These are phyloP conservation scores for Drosophila funebris DNA, from an alignment of 1,140 invertebrate species.

Conservation along the genomic window DNA sequence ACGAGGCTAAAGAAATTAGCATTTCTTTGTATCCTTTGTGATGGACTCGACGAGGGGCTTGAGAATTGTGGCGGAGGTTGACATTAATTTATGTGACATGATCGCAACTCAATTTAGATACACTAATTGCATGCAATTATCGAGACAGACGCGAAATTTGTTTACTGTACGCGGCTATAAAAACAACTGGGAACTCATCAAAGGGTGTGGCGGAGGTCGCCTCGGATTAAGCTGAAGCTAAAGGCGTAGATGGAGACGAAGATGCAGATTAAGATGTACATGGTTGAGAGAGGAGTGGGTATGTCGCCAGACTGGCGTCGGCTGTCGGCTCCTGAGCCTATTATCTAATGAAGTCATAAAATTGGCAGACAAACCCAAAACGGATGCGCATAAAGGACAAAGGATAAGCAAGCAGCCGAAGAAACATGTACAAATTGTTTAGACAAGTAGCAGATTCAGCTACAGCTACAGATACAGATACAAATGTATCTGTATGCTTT, in stretches of 20 bases:
- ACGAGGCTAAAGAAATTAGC: constrained; percentile 6
- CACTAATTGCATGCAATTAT: constrained; percentile 38
- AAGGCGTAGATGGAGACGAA: neutral
- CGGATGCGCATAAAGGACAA: constrained; percentile 32
- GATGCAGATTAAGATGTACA: constrained; percentile 2
- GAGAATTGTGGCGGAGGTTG: neutral
- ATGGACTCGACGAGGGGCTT: neutral
- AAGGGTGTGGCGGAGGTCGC: neutral
- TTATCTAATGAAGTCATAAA: constrained; percentile 70
- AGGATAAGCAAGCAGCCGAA: constrained; percentile 35
- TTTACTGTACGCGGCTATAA: neutral
- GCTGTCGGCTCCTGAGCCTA: constrained; percentile 32
- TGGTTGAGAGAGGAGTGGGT: neutral
- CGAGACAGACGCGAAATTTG: constrained; percentile 12
- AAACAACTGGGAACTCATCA: constrained; percentile 10
- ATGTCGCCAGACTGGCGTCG: constrained; percentile 50
- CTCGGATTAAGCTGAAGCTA: neutral
- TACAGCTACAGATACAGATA: neutral
- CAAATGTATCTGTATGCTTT: constrained; percentile 1
- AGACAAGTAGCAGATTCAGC: neutral
- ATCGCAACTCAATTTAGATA: constrained; percentile 23
- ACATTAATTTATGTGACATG: constrained; percentile 37
- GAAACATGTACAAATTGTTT: constrained; percentile 5
- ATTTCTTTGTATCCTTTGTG: constrained; percentile 9
- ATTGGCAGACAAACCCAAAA: constrained; percentile 50